Base-by-base conservation (phyloP, 2,888 invertebrate genomes). In the Aelia acuminata region DNA sequence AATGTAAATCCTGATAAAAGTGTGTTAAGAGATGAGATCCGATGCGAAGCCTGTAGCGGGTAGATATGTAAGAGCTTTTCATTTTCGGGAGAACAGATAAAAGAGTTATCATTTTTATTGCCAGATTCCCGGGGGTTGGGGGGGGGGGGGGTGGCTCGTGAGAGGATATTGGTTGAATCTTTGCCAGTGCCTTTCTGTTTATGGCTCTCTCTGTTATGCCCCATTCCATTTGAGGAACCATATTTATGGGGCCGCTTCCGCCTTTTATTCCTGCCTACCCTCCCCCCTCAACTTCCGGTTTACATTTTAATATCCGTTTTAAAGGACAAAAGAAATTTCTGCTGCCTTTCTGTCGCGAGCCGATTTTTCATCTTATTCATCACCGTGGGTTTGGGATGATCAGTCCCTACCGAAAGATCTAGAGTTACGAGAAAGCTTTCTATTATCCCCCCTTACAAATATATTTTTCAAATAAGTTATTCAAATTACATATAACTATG, bases 111-210 rank as follows among this genome's bases (percentile, higher is more conserved):
- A 70, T 35, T 70, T 70, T 70, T 70, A 70, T 70, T 70, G 63
- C 63, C 31, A 70, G 18, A 15, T 35, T 35, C 63, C 63, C 8
- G 18, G 35, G 63, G 63, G n/a, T n/a, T n/a, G n/a, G n/a, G 63
- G 31, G 35, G 18, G 35, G 13, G n/a, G n/a, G n/a, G 63, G 31
- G 35, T 35, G 35, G 13, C 18, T 31, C 35, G 63, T 35, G 63
- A 70, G 63, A 70, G 63, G 63, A 70, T 70, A 70, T 70, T 70
- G 63, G 63, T 70, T 70, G 63, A 70, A 70, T 70, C 63, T 70
- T 70, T 70, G 63, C 63, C 63, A 70, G 63, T 70, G 63, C 63
- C 63, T 70, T 70, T 35, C 63, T 70, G 63, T 70, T 70, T 70
- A 70, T 70, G 63, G 31, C 26, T 26, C 63, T 70, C 63, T 70